Conservation (phyloP, 2,113 vertebrate species). For the Malaclemys terrapin region DNA sequence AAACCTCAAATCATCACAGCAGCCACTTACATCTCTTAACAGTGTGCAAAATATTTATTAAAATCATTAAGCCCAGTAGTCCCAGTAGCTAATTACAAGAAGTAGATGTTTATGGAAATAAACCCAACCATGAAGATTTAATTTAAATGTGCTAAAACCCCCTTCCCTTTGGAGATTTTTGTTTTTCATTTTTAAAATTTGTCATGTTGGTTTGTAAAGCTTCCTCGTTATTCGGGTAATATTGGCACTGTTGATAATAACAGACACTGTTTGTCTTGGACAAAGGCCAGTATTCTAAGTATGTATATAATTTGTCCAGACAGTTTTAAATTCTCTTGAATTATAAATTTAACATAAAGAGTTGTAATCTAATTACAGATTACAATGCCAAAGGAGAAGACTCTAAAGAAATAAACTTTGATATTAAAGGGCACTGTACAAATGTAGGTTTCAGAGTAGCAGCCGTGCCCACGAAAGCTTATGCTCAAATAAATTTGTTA, state of each 20-base stretch:
- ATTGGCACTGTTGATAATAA: conserved; percentile 68
- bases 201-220: conserved; percentile 69
- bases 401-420: background rate
- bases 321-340: conserved; percentile 62
- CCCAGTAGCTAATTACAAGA: conserved; percentile 73
- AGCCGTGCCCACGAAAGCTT: too few species aligned
- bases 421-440: conserved; percentile 9
- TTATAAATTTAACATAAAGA: conserved; percentile 52
- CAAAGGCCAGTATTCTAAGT: conserved; percentile 54
- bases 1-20: conserved; percentile 39
- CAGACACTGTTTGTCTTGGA: conserved; percentile 67
- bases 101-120: conserved; percentile 61
- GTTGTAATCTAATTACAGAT: conserved; percentile 38
- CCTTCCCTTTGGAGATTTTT: conserved; percentile 53
- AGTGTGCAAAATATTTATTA: conserved; percentile 64
- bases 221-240: conserved; percentile 63
- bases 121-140: conserved; percentile 64
- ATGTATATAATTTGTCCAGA: conserved; percentile 67
- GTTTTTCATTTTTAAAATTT: conserved; percentile 71
- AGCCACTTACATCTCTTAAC: conserved; percentile 49
- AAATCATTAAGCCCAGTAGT: conserved; percentile 62
- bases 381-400: conserved; percentile 25
- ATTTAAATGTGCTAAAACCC: conserved; percentile 64
- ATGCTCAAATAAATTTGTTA: too few species aligned
- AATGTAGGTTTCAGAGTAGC: background rate